These are phyloP conservation scores for Hypena proboscidalis DNA, from an alignment of 2,888 invertebrate species.

Conservation along the genomic window DNA sequence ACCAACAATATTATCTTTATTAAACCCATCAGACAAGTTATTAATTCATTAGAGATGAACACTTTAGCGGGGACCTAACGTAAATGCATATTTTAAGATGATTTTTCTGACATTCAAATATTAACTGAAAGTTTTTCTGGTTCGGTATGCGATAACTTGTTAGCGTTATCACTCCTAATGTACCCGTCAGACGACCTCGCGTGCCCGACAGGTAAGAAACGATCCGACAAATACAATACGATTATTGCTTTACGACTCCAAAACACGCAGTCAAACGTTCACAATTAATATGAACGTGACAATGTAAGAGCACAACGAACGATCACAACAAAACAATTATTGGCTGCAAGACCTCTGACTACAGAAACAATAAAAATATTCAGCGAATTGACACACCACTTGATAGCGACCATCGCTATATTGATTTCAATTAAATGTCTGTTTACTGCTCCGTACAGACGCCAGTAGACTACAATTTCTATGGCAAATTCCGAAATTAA, in stretches of 20 bases:
- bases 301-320: conserved; percentile 24
- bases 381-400: conserved; percentile 56
- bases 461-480: conserved; percentile 16
- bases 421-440: conserved; percentile 58
- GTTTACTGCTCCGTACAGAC: conserved; percentile 35
- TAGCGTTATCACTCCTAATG: conserved; percentile 33
- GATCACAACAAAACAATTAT: conserved; percentile 49
- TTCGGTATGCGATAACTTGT: conserved; percentile 28
- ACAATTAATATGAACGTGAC: conserved; percentile 30
- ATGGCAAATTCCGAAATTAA: conserved; percentile 26
- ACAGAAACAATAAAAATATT: conserved; percentile 52
- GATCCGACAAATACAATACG: conserved; percentile 42
- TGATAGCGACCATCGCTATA: conserved; percentile 46
- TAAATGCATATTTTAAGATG: too few species aligned
- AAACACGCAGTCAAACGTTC: conserved; percentile 39
- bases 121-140: conserved; percentile 28
- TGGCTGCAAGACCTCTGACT: conserved; percentile 33
- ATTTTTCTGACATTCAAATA: conserved; percentile 13
- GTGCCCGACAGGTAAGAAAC: conserved; percentile 47
- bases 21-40: too few species aligned
- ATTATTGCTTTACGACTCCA: conserved; percentile 46
- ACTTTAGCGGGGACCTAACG: too few species aligned
- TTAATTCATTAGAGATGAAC: too few species aligned
- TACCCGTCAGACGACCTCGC: conserved; percentile 53
- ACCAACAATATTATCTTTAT: too few species aligned